A percentile compares a stretch with the other conserved stretches of the same genome.
phyloP scores from a whole-genome alignment of 2,797 vertebrate species.

The Aselliscus stoliczkanus region DNA sequence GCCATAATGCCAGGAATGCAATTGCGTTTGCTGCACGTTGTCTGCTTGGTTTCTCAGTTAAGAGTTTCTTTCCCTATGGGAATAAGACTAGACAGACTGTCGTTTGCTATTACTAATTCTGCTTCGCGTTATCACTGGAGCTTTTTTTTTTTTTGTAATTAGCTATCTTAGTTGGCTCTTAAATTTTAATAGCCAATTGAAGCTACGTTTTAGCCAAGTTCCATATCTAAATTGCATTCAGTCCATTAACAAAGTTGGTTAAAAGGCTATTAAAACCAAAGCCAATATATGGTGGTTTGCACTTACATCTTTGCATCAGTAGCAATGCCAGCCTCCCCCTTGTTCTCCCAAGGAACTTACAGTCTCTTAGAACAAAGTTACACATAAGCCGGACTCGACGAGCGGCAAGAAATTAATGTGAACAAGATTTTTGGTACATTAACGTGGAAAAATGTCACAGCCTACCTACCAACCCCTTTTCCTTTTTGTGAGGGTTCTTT shows the following conservation, averaged over 20 bases:
- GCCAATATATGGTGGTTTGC: constrained; percentile 80
- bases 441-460: background rate
- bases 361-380: constrained; percentile 51
- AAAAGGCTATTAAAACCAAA: constrained; percentile 87
- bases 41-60: constrained; percentile 85
- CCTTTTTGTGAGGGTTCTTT: background rate
- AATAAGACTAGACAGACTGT: constrained; percentile 87
- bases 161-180: constrained; percentile 89
- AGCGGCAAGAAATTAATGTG: background rate
- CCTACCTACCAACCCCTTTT: background rate
- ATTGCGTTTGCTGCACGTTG: constrained; percentile 80
- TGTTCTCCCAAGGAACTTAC: constrained; percentile 55
- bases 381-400: background rate
- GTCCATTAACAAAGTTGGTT: constrained; percentile 89
- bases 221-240: constrained; percentile 87
- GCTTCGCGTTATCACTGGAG: constrained; percentile 83
- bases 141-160: constrained; percentile 83
- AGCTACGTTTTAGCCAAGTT: constrained; percentile 88
- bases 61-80: constrained; percentile 84
- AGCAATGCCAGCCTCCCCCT: constrained; percentile 59
- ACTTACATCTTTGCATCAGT: constrained; percentile 65
- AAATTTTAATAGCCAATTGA: constrained; percentile 91
- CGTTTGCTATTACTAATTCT: constrained; percentile 87
- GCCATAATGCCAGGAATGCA: constrained; percentile 80
- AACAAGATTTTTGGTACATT: background rate